Percentiles rank a stretch among this genome's conserved stretches.
Evolutionary conservation across 2,888 invertebrate species (phyloP).

Genomic region (Pandemis cinnamomeana): DNA sequence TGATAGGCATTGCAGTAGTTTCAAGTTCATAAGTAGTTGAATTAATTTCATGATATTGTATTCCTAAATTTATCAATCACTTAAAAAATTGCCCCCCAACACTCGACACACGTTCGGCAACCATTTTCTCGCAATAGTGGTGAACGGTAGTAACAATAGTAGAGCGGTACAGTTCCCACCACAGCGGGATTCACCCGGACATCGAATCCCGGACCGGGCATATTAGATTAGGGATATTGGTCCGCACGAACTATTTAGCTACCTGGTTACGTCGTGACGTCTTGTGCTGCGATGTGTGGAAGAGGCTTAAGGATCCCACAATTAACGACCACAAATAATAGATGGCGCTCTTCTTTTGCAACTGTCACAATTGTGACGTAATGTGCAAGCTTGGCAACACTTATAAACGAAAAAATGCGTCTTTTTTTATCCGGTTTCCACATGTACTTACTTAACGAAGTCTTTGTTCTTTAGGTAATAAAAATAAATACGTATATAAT

Average conservation of each 20-base stretch:
- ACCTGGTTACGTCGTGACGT: conserved; percentile 57
- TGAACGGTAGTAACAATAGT: conserved; percentile 54
- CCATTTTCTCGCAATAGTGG: conserved; percentile 47
- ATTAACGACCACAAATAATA: no score
- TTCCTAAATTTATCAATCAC: conserved; percentile 3
- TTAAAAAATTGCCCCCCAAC: conserved; percentile 11
- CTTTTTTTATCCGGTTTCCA: no score
- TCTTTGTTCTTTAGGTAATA: no score
- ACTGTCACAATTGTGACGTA: no score
- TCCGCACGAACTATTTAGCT: conserved; percentile 67
- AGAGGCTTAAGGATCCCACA: conserved; percentile 40
- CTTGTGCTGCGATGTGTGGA: conserved; percentile 49
- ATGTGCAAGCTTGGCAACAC: no score
- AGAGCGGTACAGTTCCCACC: conserved; percentile 47
- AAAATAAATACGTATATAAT: no score
- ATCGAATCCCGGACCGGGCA: conserved; percentile 60
- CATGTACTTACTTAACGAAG: no score
- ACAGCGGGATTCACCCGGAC: conserved; percentile 45
- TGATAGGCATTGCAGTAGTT: no score
- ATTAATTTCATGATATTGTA: no score
- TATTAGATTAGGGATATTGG: conserved; percentile 75
- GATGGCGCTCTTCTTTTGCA: no score
- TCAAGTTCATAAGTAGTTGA: no score
- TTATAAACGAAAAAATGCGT: no score
- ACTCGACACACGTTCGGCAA: conserved; percentile 2